These are phyloP conservation scores for Vespertilio murinus DNA, from an alignment of 2,797 vertebrate species.

Conservation along the genomic window DNA sequence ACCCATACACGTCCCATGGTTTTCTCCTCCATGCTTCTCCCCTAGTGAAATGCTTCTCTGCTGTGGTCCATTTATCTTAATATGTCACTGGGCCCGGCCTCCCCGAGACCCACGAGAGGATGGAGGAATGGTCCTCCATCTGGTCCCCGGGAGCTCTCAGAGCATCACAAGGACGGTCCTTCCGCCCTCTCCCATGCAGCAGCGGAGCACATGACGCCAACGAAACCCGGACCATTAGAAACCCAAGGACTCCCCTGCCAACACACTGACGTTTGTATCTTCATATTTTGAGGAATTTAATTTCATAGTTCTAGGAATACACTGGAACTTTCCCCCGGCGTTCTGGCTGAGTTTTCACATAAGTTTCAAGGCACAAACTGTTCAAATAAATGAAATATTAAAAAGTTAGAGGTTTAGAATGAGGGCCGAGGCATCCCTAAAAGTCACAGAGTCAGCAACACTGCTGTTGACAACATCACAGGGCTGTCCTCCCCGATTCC, in stretches of 20 bases:
- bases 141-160: not conserved
- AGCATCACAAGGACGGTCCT: not conserved
- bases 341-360: not conserved
- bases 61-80: not conserved
- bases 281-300: not conserved
- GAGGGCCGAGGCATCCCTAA: not conserved
- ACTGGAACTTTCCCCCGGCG: not conserved
- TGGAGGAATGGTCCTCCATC: not conserved
- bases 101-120: not conserved
- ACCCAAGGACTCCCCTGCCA: not conserved
- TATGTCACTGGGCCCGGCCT: not conserved
- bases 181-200: not conserved
- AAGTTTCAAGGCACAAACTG: not conserved
- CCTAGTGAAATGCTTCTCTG: not conserved
- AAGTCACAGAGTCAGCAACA: not conserved
- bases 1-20: accelerated
- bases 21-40: not conserved
- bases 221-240: slow-evolving; percentile 3
- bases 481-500: not conserved
- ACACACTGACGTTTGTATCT: not conserved
- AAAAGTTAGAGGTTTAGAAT: not conserved
- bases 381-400: not conserved
- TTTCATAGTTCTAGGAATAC: not conserved
- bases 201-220: not conserved
- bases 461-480: not conserved